Conservation (phyloP, 2,888 invertebrate genomes). For the Aelia acuminata region DNA sequence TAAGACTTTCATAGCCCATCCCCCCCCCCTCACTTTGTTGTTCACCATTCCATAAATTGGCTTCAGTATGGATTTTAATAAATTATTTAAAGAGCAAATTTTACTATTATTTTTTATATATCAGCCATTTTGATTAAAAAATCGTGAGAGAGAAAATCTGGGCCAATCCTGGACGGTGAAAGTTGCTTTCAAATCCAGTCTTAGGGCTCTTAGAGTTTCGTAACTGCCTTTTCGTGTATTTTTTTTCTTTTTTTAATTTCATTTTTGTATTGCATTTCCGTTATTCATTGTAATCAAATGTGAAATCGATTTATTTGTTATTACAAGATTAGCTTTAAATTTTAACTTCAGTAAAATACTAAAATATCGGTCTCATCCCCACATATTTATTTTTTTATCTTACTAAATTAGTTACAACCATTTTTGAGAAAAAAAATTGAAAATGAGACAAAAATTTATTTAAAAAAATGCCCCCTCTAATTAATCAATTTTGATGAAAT, state of each 20-base stretch:
- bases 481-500: too few species aligned
- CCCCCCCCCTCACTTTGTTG: not conserved
- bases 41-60: not conserved
- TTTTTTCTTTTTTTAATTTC: not conserved
- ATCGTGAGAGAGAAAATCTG: not conserved
- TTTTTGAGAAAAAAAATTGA: too few species aligned
- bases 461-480: too few species aligned
- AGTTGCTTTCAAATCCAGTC: not conserved
- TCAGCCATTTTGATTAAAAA: not conserved
- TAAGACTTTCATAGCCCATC: not conserved
- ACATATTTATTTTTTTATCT: too few species aligned
- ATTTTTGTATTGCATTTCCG: not conserved
- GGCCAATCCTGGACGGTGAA: constrained; percentile 1
- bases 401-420: too few species aligned
- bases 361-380: too few species aligned
- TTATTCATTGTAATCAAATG: not conserved
- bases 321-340: not conserved
- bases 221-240: not conserved
- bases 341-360: not conserved
- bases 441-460: too few species aligned
- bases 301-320: too few species aligned
- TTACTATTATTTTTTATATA: not conserved
- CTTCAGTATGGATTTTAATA: not conserved
- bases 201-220: not conserved
- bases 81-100: not conserved